Evolutionary conservation across 2,113 vertebrate species (phyloP), one percentile per base, ranked within the genome.

Genomic region (Semicossyphus pulcher): DNA sequence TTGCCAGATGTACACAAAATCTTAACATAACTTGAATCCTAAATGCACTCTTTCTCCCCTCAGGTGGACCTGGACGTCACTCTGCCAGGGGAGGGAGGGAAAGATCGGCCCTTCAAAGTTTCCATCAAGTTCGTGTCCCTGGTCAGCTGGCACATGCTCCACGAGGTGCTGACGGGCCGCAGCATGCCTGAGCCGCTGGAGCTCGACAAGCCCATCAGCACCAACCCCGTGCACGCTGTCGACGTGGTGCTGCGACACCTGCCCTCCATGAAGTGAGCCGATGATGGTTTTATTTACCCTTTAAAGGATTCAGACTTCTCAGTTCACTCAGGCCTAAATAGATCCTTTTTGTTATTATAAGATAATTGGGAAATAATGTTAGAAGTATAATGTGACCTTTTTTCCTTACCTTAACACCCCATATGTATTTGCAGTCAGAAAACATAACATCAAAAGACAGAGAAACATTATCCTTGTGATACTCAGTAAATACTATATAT

Each of bases 61-160:
- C 83, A 99, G 98, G 98, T 99, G 94, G 98, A 99, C 92, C 95
- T 99, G 94, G 98, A 99, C 64, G 98, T 99, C 85, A 99, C 98
- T n/a, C 95, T 99, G 66, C 98, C 98, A 0, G 98, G 98, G 18
- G 97, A 99, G 92, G 97, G 97, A 69, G 98, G 98, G 62, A 99
- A 99, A 93, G 98, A 99, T 93, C 95, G 98, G 25, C 97, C 97
- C 78, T 99, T 99, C 89, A 99, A 99, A 87, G 98, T 99, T 57
- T 96, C 95, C 77, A 97, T 99, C 86, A 98, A 97, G 91, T 99
- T 99, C 85, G 97, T 99, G 76, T 99, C 97, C 82, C 94, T 97
- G 87, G 97, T 99, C 92, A 99, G 98, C 94, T 99, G 98, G 98
- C 97, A 99, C 90, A 93, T 99, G 91, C 95, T 99, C 79, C 98